phyloP scores from a whole-genome alignment of 2,888 invertebrate genomes.

The Tenthredo distinguenda region DNA sequence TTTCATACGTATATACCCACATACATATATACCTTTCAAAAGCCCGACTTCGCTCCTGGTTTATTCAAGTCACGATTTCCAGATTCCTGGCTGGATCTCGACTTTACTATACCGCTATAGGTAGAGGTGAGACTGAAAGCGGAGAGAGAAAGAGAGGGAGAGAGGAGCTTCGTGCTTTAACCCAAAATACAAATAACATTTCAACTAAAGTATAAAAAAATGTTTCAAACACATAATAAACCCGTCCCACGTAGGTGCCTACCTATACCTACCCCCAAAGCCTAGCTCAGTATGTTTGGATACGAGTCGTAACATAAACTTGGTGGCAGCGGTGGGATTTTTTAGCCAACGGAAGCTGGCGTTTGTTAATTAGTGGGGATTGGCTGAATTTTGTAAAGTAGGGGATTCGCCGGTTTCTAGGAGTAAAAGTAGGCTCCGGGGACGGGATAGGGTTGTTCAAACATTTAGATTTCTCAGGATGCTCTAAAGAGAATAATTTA shows the following conservation, averaged over 20 bases:
- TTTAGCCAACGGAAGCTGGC: neutral
- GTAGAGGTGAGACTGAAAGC: neutral
- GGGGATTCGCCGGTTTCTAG: neutral
- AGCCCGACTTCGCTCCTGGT: neutral
- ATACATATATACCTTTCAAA: neutral
- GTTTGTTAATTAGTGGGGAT: constrained; percentile 11
- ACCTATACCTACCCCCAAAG: neutral
- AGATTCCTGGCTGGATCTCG: constrained; percentile 37
- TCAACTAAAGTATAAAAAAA: constrained; percentile 12
- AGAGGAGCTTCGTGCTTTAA: neutral
- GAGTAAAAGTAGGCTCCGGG: neutral
- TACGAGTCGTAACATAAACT: neutral
- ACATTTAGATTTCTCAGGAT: neutral
- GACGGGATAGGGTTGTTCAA: neutral
- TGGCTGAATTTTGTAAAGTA: neutral
- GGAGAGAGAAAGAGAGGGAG: neutral
- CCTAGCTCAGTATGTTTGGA: neutral
- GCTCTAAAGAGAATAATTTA: neutral
- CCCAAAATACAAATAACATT: constrained; percentile 14
- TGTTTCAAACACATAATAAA: neutral
- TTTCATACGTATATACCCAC: neutral
- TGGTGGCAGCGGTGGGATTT: constrained; percentile 37
- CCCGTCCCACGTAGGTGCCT: neutral
- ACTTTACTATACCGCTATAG: neutral
- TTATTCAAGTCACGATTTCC: constrained; percentile 49